These are phyloP conservation scores for Erythrolamprus reginae DNA, from an alignment of 2,113 vertebrate species.

Conservation along the genomic window DNA sequence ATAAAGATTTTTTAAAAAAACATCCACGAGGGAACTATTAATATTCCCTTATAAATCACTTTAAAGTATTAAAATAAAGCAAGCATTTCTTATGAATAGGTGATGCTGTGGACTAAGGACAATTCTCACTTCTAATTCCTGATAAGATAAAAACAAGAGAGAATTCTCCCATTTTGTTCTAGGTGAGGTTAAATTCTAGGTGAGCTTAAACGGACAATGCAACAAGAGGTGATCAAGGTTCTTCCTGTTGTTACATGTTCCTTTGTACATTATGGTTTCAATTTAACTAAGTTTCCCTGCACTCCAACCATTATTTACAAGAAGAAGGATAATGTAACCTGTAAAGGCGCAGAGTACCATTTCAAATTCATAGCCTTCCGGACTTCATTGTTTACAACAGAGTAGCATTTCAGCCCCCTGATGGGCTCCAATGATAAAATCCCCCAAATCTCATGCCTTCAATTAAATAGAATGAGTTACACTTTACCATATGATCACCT, in stretches of 20 bases:
- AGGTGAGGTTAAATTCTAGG: constrained; percentile 21
- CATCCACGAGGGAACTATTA: not conserved
- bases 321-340: not conserved
- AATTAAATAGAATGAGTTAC: not conserved
- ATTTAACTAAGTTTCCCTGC: not conserved
- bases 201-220: not conserved
- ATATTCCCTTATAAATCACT: not conserved
- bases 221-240: not conserved
- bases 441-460: not conserved
- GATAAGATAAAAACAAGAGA: constrained; percentile 33
- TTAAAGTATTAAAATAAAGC: not conserved
- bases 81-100: not conserved
- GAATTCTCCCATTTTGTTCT: not conserved
- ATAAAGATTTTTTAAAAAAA: not conserved
- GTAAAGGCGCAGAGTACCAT: not conserved
- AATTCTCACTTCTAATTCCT: constrained; percentile 36
- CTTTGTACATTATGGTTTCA: not conserved
- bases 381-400: not conserved
- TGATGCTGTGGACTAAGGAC: constrained; percentile 34
- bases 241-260: not conserved
- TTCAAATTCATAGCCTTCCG: not conserved
- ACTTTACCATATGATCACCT: not conserved
- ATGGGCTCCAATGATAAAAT: not conserved
- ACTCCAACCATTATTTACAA: not conserved
- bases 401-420: not conserved